Evolutionary conservation across 2,797 vertebrate genomes (phyloP), one percentile per base, ranked within the genome.

Genomic region (Gastrophryne carolinensis): DNA sequence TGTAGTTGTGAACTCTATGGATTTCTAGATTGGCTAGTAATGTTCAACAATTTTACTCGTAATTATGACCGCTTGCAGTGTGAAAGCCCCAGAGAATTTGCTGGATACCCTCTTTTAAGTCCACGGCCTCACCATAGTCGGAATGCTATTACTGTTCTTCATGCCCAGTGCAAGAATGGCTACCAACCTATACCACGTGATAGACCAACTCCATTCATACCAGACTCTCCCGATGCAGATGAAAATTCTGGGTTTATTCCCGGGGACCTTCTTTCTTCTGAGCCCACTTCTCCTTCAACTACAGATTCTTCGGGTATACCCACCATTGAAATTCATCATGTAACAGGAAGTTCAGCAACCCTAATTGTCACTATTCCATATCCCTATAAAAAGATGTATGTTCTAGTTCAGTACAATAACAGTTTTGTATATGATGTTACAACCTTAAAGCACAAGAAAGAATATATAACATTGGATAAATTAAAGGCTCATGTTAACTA

Each of bases 381-480:
- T 54, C 98, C 96, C 52, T 99, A 90, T 87, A 98, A 95, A 85
- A 98, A 98, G 90, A 97, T 99, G 96, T 99, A 98, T n/a, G 94
- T 99, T 49, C 87, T 99, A 49, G 95, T 97, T 2, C 96, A 99
- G 29, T 97, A 99, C 88, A 99, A 99, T 82, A 90, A 96, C 64
- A 97, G 94, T 79, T 97, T 88, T 0, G 95, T 98, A 73, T 98
- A 97, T 4, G 97, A 99, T 39, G 92, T 99, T 63, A 96, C 95
- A 87, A 96, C 92, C 19, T 87, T 99, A 30, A 98, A 95, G 81
- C 94, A 96, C 82, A 96, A 92, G 81, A 98, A 98, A 80, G 95
- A 99, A 82, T 91, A 93, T 7, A 95, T 99, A 80, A 98, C 93
- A 1, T 91, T 99, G n/a, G 93, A 91, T 82, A 95, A 96, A 84